Percentiles rank a stretch among this genome's conserved stretches.
These are phyloP conservation scores for Ophraella communa DNA, from an alignment of 2,888 invertebrate species.

Conservation along the genomic window DNA sequence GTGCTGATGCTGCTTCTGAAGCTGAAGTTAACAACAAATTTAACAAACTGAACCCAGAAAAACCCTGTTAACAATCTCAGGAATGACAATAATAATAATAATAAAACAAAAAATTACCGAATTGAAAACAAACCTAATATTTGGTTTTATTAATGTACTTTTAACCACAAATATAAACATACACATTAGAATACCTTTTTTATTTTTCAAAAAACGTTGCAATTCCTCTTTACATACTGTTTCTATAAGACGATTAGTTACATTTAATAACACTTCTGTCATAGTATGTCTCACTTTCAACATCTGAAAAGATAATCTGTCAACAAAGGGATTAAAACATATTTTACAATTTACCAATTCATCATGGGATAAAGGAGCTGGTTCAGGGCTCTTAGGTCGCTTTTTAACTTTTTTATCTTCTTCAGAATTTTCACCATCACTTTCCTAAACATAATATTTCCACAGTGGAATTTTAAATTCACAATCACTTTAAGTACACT, in stretches of 20 bases:
- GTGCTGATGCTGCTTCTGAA: constrained; percentile 58
- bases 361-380: constrained; percentile 51
- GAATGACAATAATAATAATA: constrained; percentile 33
- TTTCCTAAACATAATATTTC: constrained; percentile 47
- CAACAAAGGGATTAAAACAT: neutral
- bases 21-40: constrained; percentile 60
- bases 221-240: constrained; percentile 85
- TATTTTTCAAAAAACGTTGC: constrained; percentile 71
- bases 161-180: constrained; percentile 11
- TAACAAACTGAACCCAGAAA: constrained; percentile 55
- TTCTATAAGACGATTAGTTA: constrained; percentile 89
- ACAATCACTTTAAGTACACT: constrained; percentile 47
- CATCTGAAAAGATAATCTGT: constrained; percentile 69
- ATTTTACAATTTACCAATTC: constrained; percentile 66
- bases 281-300: constrained; percentile 83
- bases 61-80: constrained; percentile 56
- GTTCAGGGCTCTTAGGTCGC: constrained; percentile 48
- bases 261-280: constrained; percentile 93
- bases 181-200: constrained; percentile 76
- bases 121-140: constrained; percentile 3
- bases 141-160: constrained; percentile 14
- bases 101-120: no score
- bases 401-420: constrained; percentile 58
- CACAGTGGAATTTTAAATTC: neutral
- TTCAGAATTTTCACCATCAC: constrained; percentile 62